Base-by-base conservation (phyloP, 2,797 vertebrate genomes). In the Myoxocephalus aenaeus region DNA sequence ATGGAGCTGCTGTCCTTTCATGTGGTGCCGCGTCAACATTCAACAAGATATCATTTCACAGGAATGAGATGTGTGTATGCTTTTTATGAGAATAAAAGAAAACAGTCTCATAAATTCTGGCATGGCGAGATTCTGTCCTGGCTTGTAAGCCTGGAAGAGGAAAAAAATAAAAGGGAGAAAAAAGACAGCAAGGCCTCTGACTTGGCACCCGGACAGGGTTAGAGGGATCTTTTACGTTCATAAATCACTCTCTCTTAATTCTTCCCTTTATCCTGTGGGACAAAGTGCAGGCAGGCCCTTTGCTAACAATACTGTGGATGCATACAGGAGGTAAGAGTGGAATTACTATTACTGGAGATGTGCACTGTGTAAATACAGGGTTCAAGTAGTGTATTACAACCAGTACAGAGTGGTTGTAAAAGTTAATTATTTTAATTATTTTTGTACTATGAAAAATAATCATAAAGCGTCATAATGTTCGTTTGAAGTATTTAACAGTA, bases 11-110 rank as follows among this genome's bases (percentile, higher is more conserved):
- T 83, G 71, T 65, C 51, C 85, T 93, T 93, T 92, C 74, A 93
- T 92, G 92, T 94, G 92, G 92, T 86, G 73, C 69, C 18, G 71
- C 81, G 65, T 90, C 91, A 88, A 92, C 85, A 83, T 80, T 78
- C 88, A 90, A 90, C 88, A 92, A 91, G 90, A 92, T 94, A 94
- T 92, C 83, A 94, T 95, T 95, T 95, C 92, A 81, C 85, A 91
- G 90, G 91, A 94, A 94, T 89, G 91, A 94, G 88, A 92, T 81
- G 90, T 93, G 92, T 93, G 90, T 89, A 90, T 76, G 71, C 68
- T 83, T 86, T 91, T 89, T 90, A 91, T 74, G 90, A 90, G 89
- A 68, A 93, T 92, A 88, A 93, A 94, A 93, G 88, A 94, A 94
- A 94, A 94, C 92, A 94, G 90, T 89, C 93, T 90, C 92, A 88